phyloP scores from a whole-genome alignment of 2,797 vertebrate genomes.

The Protosalanx chinensis region DNA sequence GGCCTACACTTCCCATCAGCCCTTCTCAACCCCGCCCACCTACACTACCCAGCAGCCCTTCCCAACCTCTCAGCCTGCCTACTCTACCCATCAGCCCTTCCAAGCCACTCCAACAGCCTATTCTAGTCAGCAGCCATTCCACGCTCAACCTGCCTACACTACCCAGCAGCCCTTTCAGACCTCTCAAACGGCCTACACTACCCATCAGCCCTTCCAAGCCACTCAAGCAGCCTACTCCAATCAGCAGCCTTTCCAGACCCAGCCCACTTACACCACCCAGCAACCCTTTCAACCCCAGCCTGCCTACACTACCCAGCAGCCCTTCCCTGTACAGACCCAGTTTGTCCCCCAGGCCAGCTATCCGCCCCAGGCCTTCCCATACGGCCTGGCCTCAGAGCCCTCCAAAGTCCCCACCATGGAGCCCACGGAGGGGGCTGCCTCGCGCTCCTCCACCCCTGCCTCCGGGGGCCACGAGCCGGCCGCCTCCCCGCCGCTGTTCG shows the following conservation, averaged over 20 bases:
- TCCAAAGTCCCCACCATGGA: conserved; percentile 60
- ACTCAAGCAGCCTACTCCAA: conserved; percentile 37
- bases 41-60: conserved; percentile 61
- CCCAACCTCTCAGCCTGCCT: conserved; percentile 52
- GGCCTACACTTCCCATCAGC: conserved; percentile 47
- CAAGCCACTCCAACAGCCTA: conserved; percentile 29
- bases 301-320: conserved; percentile 38
- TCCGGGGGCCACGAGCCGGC: conserved; percentile 68
- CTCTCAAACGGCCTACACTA: conserved; percentile 50
- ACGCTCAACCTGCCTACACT: conserved; percentile 56
- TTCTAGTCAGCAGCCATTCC: conserved; percentile 28
- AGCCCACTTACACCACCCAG: conserved; percentile 24
- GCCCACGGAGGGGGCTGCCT: conserved; percentile 60
- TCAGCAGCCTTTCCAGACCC: conserved; percentile 39
- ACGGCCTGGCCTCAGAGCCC: conserved; percentile 54
- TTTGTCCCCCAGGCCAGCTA: conserved; percentile 66
- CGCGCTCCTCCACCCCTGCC: conserved; percentile 70
- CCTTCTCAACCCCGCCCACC: conserved; percentile 52
- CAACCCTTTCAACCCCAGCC: conserved; percentile 54
- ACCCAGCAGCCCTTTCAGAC: conserved; percentile 65
- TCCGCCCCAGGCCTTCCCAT: conserved; percentile 68
- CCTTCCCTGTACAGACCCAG: conserved; percentile 68
- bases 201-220: conserved; percentile 54
- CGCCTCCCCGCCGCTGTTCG: conserved; percentile 79
- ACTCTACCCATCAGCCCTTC: conserved; percentile 45